Percentiles rank a stretch among this genome's conserved stretches.
Evolutionary conservation across 1,140 invertebrate species (phyloP).

Genomic region (Papilio xuthus): DNA sequence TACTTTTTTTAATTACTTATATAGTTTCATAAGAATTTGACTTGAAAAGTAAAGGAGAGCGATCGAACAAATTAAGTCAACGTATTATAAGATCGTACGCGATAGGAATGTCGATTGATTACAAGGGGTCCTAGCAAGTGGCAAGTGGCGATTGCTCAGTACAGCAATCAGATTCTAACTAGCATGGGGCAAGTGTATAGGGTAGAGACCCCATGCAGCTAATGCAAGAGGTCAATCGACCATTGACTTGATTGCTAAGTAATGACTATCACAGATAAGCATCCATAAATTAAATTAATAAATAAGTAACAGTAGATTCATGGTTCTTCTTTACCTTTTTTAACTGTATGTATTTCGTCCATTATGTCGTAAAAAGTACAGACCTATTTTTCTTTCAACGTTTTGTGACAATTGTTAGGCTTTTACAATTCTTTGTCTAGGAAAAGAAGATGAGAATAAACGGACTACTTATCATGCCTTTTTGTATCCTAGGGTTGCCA

Average conservation of each 20-base stretch:
- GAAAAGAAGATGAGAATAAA: background rate
- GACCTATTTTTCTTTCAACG: background rate
- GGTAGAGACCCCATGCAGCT: background rate
- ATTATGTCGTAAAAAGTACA: background rate
- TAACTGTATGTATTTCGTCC: background rate
- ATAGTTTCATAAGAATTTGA: too few species aligned
- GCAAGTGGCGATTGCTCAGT: background rate
- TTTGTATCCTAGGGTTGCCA: conserved; percentile 42
- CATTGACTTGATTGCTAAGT: conserved; percentile 3
- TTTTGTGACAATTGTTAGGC: background rate
- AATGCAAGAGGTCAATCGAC: conserved; percentile 10
- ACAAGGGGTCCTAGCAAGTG: conserved; percentile 7
- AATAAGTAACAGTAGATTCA: background rate
- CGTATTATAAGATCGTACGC: background rate
- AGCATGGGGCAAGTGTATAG: background rate
- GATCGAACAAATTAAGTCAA: background rate
- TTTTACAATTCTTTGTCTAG: background rate
- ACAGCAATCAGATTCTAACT: conserved; percentile 21
- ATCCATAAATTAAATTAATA: background rate
- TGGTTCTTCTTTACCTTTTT: too few species aligned
- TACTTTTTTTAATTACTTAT: too few species aligned
- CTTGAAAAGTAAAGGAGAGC: background rate
- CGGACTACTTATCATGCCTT: background rate
- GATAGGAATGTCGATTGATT: conserved; percentile 9
- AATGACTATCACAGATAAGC: conserved; percentile 10